Percentiles rank a stretch among this genome's conserved stretches.
phyloP scores from a whole-genome alignment of 2,888 invertebrate genomes.

The Eurytoma adleriae region DNA sequence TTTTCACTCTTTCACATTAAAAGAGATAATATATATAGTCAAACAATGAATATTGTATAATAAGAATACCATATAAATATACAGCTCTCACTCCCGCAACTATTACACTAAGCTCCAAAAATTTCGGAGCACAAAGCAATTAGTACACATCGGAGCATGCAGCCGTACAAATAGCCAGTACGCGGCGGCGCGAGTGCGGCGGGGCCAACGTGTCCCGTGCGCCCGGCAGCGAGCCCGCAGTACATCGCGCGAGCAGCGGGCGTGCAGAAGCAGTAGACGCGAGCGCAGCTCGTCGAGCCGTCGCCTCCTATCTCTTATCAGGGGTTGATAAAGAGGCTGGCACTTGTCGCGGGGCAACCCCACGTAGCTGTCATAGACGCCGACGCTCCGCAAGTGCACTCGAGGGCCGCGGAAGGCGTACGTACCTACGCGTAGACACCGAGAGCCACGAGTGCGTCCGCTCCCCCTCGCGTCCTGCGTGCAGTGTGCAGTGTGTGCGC shows the following conservation, averaged over 20 bases:
- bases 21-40: too few relatives aligned
- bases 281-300: background rate
- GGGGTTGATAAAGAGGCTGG: slow-evolving; percentile 54
- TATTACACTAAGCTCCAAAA: too few relatives aligned
- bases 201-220: too few relatives aligned
- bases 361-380: background rate
- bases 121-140: too few relatives aligned
- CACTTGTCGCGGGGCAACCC: slow-evolving; percentile 35
- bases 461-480: slow-evolving; percentile 36
- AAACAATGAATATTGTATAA: too few relatives aligned
- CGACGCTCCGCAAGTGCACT: background rate
- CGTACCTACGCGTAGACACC: background rate
- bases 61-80: too few relatives aligned
- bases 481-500: slow-evolving; percentile 9
- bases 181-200: too few relatives aligned
- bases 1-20: too few relatives aligned
- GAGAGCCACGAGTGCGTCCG: too few relatives aligned
- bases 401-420: background rate
- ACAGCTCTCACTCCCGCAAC: too few relatives aligned
- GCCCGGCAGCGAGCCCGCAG: background rate
- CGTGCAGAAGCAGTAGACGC: background rate
- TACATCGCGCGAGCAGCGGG: background rate
- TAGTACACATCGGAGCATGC: too few relatives aligned
- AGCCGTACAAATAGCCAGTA: too few relatives aligned
- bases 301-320: slow-evolving; percentile 52